Evolutionary conservation across 2,113 vertebrate genomes (phyloP).

Genomic region (Glaucomys volans): DNA sequence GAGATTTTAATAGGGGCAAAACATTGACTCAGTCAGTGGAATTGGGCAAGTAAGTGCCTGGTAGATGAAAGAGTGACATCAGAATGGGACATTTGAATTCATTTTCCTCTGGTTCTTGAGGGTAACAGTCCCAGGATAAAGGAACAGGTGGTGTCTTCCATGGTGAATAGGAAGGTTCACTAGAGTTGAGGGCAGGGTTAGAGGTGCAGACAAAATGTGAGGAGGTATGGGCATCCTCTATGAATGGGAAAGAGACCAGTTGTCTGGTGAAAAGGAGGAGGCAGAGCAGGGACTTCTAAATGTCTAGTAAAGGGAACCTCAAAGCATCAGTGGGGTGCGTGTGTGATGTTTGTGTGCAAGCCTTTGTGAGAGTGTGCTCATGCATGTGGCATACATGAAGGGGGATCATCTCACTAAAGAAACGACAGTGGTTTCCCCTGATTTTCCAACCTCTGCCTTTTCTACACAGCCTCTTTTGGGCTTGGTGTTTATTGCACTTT

Average conservation of each 20-base stretch:
- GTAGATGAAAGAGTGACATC: neutral
- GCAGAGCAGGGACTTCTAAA: fast-evolving
- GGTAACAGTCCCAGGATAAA: neutral
- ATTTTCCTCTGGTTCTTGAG: neutral
- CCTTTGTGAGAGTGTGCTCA: no score
- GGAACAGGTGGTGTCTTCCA: neutral
- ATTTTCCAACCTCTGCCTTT: neutral
- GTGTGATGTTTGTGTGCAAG: fast-evolving
- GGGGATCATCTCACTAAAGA: neutral
- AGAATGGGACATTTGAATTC: neutral
- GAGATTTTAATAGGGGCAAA: neutral
- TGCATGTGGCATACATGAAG: no score
- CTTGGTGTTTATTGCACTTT: constrained; percentile 69
- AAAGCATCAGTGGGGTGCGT: fast-evolving
- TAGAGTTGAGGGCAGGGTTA: neutral
- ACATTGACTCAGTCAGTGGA: fast-evolving
- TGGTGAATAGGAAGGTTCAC: neutral
- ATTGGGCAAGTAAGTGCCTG: no score
- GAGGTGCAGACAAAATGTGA: neutral
- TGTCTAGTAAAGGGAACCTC: neutral
- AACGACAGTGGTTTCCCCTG: neutral
- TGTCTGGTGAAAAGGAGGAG: neutral
- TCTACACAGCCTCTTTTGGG: neutral
- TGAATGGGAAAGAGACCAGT: neutral
- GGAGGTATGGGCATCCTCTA: neutral